Evolutionary conservation across 2,888 invertebrate species (phyloP).

Genomic region (Erannis defoliaria): DNA sequence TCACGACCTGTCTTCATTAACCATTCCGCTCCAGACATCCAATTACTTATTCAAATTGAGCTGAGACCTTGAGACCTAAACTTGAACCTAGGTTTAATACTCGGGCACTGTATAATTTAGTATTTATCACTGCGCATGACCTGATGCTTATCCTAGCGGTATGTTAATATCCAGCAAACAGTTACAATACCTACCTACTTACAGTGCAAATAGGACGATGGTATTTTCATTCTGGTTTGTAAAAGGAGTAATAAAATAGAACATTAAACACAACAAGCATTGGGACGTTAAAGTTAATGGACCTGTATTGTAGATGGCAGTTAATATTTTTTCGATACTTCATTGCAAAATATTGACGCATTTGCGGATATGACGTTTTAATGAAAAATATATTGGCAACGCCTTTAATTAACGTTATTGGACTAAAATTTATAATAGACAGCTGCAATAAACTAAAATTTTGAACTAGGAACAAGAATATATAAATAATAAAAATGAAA

Average conservation of each 20-base stretch:
- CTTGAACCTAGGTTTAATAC: constrained; percentile 59
- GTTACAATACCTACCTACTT: constrained; percentile 27
- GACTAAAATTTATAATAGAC: too few relatives aligned
- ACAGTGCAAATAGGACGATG: constrained; percentile 33
- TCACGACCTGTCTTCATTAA: constrained; percentile 37
- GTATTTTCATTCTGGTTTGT: constrained; percentile 20
- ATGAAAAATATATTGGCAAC: too few relatives aligned
- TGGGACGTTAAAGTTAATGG: constrained; percentile 21
- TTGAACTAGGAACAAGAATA: too few relatives aligned
- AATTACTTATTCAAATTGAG: constrained; percentile 48
- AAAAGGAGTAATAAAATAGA: constrained; percentile 25
- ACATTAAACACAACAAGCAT: constrained; percentile 21
- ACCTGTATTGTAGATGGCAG: constrained; percentile 12
- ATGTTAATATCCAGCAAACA: constrained; percentile 61
- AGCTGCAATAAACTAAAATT: too few relatives aligned
- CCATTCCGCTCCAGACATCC: constrained; percentile 41
- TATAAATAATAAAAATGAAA: too few relatives aligned
- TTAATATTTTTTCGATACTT: constrained; percentile 11
- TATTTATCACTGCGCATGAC: constrained; percentile 65
- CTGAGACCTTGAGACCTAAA: constrained; percentile 56
- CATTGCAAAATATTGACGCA: too few relatives aligned
- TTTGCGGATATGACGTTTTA: too few relatives aligned
- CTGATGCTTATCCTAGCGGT: constrained; percentile 71
- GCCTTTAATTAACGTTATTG: too few relatives aligned
- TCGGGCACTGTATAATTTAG: constrained; percentile 61